phyloP scores from a whole-genome alignment of 2,113 vertebrate genomes.

The Microtus montanus region DNA sequence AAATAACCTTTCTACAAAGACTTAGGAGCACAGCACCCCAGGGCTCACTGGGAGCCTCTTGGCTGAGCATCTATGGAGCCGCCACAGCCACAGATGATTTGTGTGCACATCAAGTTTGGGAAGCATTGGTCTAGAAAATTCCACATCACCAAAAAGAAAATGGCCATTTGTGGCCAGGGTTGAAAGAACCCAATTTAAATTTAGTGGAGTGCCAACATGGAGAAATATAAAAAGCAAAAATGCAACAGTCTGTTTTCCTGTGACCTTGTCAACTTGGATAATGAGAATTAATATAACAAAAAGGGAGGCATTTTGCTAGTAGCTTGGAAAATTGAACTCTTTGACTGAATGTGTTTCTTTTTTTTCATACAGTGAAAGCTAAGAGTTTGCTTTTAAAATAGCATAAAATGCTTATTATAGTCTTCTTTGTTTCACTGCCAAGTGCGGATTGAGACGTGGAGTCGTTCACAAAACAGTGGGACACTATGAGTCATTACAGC shows the following conservation, averaged over 20 bases:
- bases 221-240: background rate
- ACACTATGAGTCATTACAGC: slow-evolving; percentile 80
- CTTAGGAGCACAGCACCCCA: background rate
- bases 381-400: slow-evolving; percentile 81
- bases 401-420: slow-evolving; percentile 80
- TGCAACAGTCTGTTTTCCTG: slow-evolving; percentile 59
- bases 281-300: slow-evolving; percentile 58
- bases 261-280: slow-evolving; percentile 70
- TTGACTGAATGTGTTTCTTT: slow-evolving; percentile 66
- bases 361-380: slow-evolving; percentile 75
- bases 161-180: slow-evolving; percentile 45
- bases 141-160: slow-evolving; percentile 30
- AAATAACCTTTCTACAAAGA: background rate
- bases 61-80: background rate
- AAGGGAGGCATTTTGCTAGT: slow-evolving; percentile 79
- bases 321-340: slow-evolving; percentile 74
- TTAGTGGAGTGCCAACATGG: slow-evolving; percentile 17
- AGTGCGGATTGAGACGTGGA: slow-evolving; percentile 80
- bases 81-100: background rate
- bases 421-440: slow-evolving; percentile 86
- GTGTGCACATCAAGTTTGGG: background rate
- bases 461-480: slow-evolving; percentile 83
- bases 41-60: background rate
- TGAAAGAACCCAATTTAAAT: slow-evolving; percentile 52
- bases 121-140: background rate